These are phyloP conservation scores for Lampris incognitus DNA, from an alignment of 2,113 vertebrate genomes.

Conservation along the genomic window DNA sequence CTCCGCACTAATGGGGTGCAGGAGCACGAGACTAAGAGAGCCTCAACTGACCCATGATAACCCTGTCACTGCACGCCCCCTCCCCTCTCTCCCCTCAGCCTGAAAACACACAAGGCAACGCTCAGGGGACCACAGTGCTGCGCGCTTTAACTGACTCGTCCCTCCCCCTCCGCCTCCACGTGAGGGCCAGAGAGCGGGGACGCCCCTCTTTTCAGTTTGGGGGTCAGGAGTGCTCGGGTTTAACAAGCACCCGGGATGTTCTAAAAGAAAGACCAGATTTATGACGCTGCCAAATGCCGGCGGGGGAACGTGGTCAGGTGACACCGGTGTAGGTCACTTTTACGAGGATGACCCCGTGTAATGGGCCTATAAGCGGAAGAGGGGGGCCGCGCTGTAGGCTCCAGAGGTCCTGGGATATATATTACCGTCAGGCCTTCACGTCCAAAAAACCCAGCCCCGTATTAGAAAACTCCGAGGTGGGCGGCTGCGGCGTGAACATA, in stretches of 20 bases:
- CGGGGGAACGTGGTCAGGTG: constrained; percentile 52
- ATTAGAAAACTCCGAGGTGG: background rate
- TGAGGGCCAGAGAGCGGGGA: background rate
- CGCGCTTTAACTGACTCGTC: background rate
- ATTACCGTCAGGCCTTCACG: constrained; percentile 23
- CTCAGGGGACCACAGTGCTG: constrained; percentile 31
- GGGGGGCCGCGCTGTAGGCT: background rate
- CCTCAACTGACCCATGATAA: constrained; percentile 51
- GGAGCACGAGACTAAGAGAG: constrained; percentile 35
- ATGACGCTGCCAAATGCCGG: constrained; percentile 44
- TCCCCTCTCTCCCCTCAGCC: constrained; percentile 26
- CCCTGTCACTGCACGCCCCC: constrained; percentile 36
- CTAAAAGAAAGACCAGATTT: constrained; percentile 58
- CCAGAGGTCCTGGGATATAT: constrained; percentile 3
- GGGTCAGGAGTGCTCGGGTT: constrained; percentile 30
- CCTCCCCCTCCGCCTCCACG: background rate
- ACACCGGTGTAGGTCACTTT: constrained; percentile 32
- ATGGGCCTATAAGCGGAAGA: constrained; percentile 1
- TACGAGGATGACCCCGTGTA: background rate
- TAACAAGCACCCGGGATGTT: constrained; percentile 40
- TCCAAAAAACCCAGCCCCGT: constrained; percentile 19
- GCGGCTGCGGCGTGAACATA: background rate
- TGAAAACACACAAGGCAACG: constrained; percentile 42
- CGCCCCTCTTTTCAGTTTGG: background rate
- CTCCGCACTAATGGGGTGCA: constrained; percentile 52